Conservation (phyloP, 2,888 invertebrate genomes). For the Entomobrya multifasciata region DNA sequence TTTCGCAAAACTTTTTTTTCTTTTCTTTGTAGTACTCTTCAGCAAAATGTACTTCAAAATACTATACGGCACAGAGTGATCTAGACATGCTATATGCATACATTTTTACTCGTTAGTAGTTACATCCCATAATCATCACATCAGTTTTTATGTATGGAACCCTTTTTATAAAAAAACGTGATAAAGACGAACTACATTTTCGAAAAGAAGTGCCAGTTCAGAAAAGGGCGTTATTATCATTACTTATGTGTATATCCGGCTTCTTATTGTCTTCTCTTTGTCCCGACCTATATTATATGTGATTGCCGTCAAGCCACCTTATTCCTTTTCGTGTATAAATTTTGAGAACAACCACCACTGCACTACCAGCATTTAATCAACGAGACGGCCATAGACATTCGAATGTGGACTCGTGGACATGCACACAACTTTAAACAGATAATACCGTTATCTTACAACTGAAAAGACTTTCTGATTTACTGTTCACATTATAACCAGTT, state of each 20-base stretch:
- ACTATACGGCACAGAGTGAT: not conserved
- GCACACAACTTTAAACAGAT: not conserved
- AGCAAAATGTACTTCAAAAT: constrained; percentile 8
- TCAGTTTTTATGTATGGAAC: constrained; percentile 39
- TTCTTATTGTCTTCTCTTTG: constrained; percentile 30
- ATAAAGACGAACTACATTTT: constrained; percentile 9
- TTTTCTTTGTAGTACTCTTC: not conserved
- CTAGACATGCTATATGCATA: not conserved
- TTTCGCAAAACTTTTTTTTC: constrained; percentile 1
- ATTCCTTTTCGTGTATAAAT: not conserved
- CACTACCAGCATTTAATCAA: constrained; percentile 21
- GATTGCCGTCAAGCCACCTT: constrained; percentile 26
- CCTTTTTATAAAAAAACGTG: constrained; percentile 36
- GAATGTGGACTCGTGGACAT: not conserved
- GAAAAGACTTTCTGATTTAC: constrained; percentile 30
- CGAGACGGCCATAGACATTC: not conserved
- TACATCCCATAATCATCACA: constrained; percentile 7
- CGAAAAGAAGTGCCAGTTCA: not conserved
- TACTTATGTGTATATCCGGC: constrained; percentile 20
- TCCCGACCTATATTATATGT: constrained; percentile 33
- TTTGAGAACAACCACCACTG: not conserved
- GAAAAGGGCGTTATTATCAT: constrained; percentile 18
- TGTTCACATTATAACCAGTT: constrained; percentile 29
- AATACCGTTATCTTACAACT: not conserved
- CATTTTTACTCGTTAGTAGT: constrained; percentile 26